phyloP scores from a whole-genome alignment of 2,888 invertebrate species.

The Cheilosia scutellata region DNA sequence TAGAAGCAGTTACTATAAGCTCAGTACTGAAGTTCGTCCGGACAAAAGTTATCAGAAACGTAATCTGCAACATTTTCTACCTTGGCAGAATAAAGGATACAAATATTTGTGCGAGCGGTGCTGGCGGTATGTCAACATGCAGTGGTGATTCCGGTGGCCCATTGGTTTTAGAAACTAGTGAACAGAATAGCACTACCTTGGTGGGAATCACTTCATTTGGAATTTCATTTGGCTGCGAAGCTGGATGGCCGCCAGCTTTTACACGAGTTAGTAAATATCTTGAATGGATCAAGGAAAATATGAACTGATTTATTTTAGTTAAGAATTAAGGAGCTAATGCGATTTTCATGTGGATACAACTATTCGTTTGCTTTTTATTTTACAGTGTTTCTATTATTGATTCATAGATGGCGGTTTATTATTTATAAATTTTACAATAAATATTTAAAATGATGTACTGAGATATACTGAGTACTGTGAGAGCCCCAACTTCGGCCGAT shows the following conservation, averaged over 20 bases:
- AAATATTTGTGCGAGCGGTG: conserved; percentile 84
- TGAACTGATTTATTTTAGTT: conserved; percentile 66
- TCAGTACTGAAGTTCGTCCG: conserved; percentile 83
- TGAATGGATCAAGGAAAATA: conserved; percentile 81
- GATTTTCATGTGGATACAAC: no score
- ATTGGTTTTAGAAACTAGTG: conserved; percentile 79
- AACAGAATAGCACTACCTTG: conserved; percentile 78
- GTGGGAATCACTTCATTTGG: conserved; percentile 80
- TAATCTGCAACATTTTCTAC: conserved; percentile 82
- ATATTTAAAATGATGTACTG: no score
- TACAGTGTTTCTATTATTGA: no score
- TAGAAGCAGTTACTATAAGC: conserved; percentile 81
- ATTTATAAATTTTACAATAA: no score
- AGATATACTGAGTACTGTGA: no score
- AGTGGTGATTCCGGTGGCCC: conserved; percentile 84
- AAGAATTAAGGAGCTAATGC: not conserved
- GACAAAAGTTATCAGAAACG: conserved; percentile 82
- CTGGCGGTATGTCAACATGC: conserved; percentile 83
- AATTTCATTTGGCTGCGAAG: conserved; percentile 77
- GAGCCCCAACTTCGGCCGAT: no score
- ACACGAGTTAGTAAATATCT: conserved; percentile 82
- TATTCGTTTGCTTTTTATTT: no score
- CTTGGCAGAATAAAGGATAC: conserved; percentile 81
- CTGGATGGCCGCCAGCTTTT: conserved; percentile 82
- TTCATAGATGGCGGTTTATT: no score